Conservation (phyloP, 2,797 vertebrate genomes). For the Myotis daubentonii region DNA sequence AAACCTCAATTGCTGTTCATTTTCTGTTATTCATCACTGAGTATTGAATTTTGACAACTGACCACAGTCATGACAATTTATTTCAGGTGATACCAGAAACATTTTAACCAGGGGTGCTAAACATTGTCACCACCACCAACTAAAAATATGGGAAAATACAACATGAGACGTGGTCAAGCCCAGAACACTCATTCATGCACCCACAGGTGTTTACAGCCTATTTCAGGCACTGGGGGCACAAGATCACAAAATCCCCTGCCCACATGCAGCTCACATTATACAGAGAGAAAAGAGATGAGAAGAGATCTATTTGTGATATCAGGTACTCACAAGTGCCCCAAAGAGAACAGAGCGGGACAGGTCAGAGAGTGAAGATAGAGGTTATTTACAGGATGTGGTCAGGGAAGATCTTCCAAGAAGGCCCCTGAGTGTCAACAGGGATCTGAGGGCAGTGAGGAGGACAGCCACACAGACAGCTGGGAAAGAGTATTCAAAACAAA, state of each 20-base stretch:
- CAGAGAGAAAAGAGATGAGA: not conserved
- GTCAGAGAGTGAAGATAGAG: not conserved
- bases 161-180: not conserved
- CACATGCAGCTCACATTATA: too few relatives aligned
- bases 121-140: not conserved
- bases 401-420: not conserved
- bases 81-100: not conserved
- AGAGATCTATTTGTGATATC: too few relatives aligned
- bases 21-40: not conserved
- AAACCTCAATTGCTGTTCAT: not conserved
- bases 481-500: not conserved
- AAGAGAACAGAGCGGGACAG: not conserved
- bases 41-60: not conserved
- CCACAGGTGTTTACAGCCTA: not conserved
- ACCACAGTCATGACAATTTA: not conserved
- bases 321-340: not conserved
- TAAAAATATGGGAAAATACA: too few relatives aligned
- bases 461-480: not conserved
- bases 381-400: too few relatives aligned
- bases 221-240: not conserved
- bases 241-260: not conserved
- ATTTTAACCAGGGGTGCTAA: too few relatives aligned
- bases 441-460: not conserved
- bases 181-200: not conserved
- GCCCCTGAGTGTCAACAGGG: not conserved